These are phyloP conservation scores for Aplocera efformata DNA, from an alignment of 2,888 invertebrate genomes.

Conservation along the genomic window DNA sequence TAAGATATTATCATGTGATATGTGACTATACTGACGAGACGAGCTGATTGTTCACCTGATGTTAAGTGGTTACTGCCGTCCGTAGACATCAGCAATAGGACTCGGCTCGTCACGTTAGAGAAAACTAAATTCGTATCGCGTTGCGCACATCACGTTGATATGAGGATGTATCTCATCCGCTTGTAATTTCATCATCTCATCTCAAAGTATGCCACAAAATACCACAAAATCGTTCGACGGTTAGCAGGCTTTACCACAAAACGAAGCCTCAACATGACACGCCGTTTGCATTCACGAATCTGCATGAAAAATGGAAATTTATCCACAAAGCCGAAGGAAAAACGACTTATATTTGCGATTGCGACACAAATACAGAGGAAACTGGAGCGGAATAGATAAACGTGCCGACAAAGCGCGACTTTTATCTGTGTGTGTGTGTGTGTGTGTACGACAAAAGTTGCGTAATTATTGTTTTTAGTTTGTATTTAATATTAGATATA, in stretches of 20 bases:
- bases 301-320: slow-evolving; percentile 47
- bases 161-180: too few species aligned
- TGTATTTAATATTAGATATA: too few species aligned
- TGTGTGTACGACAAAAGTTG: slow-evolving; percentile 10
- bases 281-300: slow-evolving; percentile 29
- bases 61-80: too few species aligned
- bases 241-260: slow-evolving; percentile 21
- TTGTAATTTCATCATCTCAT: slow-evolving; percentile 3
- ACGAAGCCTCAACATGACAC: slow-evolving; percentile 21
- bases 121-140: too few species aligned
- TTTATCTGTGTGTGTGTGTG: slow-evolving; percentile 12
- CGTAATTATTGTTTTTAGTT: too few species aligned
- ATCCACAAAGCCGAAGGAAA: slow-evolving; percentile 33
- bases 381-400: slow-evolving; percentile 28
- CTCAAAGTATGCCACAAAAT: slow-evolving; percentile 20
- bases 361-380: slow-evolving; percentile 38
- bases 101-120: too few species aligned
- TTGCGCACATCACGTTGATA: too few species aligned
- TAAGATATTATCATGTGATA: too few species aligned
- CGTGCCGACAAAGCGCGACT: slow-evolving; percentile 5
- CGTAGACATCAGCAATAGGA: too few species aligned
- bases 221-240: slow-evolving; percentile 17
- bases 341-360: slow-evolving; percentile 35
- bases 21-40: too few species aligned
- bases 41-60: too few species aligned